Evolutionary conservation across 2,797 vertebrate genomes (phyloP).

Genomic region (Myiothlypis coronata): DNA sequence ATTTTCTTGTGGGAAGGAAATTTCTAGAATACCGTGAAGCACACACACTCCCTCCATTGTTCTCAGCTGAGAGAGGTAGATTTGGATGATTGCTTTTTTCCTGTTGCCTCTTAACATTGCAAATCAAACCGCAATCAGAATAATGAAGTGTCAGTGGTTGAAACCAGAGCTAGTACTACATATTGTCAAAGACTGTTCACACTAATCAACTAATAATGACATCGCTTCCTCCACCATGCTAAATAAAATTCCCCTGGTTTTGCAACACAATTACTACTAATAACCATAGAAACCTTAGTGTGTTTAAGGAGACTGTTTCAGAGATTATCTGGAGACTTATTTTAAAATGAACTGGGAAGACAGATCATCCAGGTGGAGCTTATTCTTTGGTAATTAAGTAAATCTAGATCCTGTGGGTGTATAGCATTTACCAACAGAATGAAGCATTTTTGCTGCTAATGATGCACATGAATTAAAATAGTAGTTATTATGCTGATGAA

Average conservation of each 20-base stretch:
- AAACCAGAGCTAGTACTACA: slow-evolving; percentile 62
- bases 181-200: slow-evolving; percentile 71
- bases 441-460: slow-evolving; percentile 67
- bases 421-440: slow-evolving; percentile 51
- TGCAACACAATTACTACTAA: slow-evolving; percentile 75
- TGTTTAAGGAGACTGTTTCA: slow-evolving; percentile 64
- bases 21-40: slow-evolving; percentile 23
- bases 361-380: slow-evolving; percentile 68
- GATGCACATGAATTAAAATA: slow-evolving; percentile 59
- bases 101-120: slow-evolving; percentile 51
- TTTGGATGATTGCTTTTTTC: slow-evolving; percentile 51
- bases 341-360: slow-evolving; percentile 59
- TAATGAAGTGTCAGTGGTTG: slow-evolving; percentile 73
- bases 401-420: slow-evolving; percentile 68
- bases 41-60: not conserved
- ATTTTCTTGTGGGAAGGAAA: slow-evolving; percentile 33
- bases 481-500: slow-evolving; percentile 35
- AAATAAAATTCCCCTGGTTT: slow-evolving; percentile 71
- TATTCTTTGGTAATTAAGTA: slow-evolving; percentile 76
- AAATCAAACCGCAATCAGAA: slow-evolving; percentile 76
- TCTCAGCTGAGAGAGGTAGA: slow-evolving; percentile 25
- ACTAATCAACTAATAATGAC: slow-evolving; percentile 77
- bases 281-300: slow-evolving; percentile 65
- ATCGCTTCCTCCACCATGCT: slow-evolving; percentile 34
- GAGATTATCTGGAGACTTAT: slow-evolving; percentile 71